phyloP scores from a whole-genome alignment of 2,888 invertebrate genomes.

The Xestia rhomboidea region DNA sequence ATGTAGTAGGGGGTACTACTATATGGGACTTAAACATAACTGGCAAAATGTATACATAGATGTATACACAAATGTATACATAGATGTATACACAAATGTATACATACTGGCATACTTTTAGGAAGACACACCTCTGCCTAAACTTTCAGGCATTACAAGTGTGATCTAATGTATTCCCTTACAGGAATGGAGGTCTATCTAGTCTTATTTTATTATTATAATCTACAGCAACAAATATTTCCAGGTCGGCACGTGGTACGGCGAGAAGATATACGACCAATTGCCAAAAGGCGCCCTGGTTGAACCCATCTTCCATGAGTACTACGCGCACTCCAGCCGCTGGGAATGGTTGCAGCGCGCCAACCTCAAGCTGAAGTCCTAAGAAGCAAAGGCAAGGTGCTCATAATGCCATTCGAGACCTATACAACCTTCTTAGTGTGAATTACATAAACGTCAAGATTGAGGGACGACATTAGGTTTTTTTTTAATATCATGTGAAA shows the following conservation, averaged over 20 bases:
- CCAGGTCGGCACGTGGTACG: slow-evolving; percentile 95
- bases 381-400: slow-evolving; percentile 66
- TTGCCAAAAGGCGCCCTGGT: slow-evolving; percentile 91
- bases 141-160: no score
- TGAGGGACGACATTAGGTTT: no score
- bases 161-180: neutral
- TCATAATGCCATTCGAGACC: slow-evolving; percentile 17
- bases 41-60: no score
- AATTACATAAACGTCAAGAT: neutral
- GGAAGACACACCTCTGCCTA: no score
- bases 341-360: slow-evolving; percentile 89
- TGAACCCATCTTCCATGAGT: slow-evolving; percentile 92
- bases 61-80: no score
- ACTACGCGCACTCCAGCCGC: slow-evolving; percentile 92
- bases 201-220: neutral
- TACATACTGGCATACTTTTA: no score
- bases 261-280: slow-evolving; percentile 95
- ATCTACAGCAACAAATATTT: slow-evolving; percentile 48
- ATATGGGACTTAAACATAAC: no score
- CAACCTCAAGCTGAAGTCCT: slow-evolving; percentile 89
- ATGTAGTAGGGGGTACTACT: no score
- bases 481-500: no score
- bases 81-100: no score
- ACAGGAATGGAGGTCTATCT: neutral
- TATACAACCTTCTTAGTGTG: slow-evolving; percentile 20